phyloP scores from a whole-genome alignment of 35 echinoderm and acorn worm species.

The Acanthaster planci region DNA sequence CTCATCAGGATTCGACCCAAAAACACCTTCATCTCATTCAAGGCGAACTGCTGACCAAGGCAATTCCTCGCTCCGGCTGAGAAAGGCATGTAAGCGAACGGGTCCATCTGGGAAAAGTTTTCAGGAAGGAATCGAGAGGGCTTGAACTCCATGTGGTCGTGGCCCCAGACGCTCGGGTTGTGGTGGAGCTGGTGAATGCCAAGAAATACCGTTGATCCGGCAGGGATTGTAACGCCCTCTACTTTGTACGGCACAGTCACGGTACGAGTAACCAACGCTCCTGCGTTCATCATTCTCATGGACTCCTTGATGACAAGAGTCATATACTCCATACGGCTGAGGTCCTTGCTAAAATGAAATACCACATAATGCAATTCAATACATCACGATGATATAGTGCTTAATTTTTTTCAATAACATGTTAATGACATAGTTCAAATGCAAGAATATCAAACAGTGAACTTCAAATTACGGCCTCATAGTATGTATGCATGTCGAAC shows the following conservation, averaged over 20 bases:
- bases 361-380: too few species aligned
- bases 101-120: constrained; percentile 32
- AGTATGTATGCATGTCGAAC: too few species aligned
- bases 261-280: not conserved
- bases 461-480: too few species aligned
- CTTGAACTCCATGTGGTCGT: constrained; percentile 37
- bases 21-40: constrained; percentile 49
- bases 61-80: constrained; percentile 41
- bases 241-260: not conserved
- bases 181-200: not conserved
- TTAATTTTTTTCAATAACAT: too few species aligned
- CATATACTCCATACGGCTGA: not conserved
- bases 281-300: not conserved
- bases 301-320: not conserved
- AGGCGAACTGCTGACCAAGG: constrained; percentile 50
- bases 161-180: constrained; percentile 16
- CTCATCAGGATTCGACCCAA: not conserved
- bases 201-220: not conserved
- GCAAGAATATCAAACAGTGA: too few species aligned
- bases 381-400: too few species aligned
- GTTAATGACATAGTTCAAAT: too few species aligned
- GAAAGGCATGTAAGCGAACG: constrained; percentile 38
- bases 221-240: not conserved
- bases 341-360: too few species aligned
- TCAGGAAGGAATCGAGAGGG: constrained; percentile 35